Evolutionary conservation across 2,888 invertebrate species (phyloP).

Genomic region (Piscicola geometra): DNA sequence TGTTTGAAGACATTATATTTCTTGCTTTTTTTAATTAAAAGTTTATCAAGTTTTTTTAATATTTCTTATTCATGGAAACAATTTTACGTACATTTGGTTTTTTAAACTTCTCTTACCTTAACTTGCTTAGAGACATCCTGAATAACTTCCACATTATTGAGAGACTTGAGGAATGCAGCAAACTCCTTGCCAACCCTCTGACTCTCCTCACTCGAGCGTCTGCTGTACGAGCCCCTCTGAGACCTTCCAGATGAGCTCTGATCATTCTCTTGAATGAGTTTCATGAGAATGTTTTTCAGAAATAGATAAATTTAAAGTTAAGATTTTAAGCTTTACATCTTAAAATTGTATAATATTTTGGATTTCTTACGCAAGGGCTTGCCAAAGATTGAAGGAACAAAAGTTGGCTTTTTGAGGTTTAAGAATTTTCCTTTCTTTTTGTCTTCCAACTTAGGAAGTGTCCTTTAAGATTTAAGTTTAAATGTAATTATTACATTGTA

Average conservation of each 20-base stretch:
- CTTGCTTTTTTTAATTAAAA: background rate
- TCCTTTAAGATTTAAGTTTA: background rate
- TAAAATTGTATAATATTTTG: background rate
- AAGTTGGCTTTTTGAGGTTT: conserved; percentile 10
- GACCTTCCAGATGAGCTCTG: background rate
- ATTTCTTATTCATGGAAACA: background rate
- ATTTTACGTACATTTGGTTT: background rate
- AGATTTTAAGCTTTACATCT: no score
- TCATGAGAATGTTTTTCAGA: background rate
- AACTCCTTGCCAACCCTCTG: conserved; percentile 56
- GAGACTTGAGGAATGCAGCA: conserved; percentile 53
- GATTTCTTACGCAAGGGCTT: conserved; percentile 18
- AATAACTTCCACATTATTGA: conserved; percentile 52
- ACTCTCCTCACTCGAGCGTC: conserved; percentile 50
- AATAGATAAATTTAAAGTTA: background rate
- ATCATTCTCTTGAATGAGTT: conserved; percentile 1
- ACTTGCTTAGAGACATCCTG: conserved; percentile 62
- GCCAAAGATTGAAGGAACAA: conserved; percentile 27
- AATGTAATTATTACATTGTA: background rate
- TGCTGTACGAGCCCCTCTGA: background rate
- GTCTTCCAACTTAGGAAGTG: conserved; percentile 17
- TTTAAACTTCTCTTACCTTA: conserved; percentile 24
- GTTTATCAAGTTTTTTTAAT: background rate
- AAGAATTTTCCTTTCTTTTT: background rate
- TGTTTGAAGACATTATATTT: conserved; percentile 51